Evolutionary conservation across 2,797 vertebrate genomes (phyloP).

Genomic region (Trachurus trachurus): DNA sequence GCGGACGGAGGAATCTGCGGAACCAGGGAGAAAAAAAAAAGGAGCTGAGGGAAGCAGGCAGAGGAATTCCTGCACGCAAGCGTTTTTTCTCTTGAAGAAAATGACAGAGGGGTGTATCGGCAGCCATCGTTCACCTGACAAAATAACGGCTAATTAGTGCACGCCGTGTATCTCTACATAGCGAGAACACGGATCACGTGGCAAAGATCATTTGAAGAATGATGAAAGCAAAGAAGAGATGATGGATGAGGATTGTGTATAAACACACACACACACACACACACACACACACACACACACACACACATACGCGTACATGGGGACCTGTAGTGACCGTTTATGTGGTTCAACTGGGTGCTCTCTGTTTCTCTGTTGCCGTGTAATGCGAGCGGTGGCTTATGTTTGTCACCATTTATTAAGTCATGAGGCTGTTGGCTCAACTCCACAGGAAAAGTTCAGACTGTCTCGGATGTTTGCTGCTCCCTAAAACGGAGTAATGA

Average conservation of each 20-base stretch:
- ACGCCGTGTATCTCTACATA: conserved; percentile 14
- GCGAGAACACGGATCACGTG: conserved; percentile 38
- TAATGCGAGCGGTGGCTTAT: conserved; percentile 52
- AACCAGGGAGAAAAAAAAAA: conserved; percentile 59
- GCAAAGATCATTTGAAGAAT: conserved; percentile 44
- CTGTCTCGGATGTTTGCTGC: conserved; percentile 58
- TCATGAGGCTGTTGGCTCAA: conserved; percentile 65
- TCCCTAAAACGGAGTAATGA: conserved; percentile 56
- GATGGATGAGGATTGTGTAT: conserved; percentile 28
- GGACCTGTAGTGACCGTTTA: conserved; percentile 46
- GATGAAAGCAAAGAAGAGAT: conserved; percentile 51
- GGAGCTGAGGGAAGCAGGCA: conserved; percentile 65
- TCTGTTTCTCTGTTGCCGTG: conserved; percentile 30
- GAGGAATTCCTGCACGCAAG: conserved; percentile 61
- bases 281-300: neutral
- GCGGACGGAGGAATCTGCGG: conserved; percentile 65
- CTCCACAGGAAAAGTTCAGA: conserved; percentile 62
- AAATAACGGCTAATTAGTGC: conserved; percentile 64
- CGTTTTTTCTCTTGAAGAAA: conserved; percentile 60
- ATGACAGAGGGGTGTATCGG: conserved; percentile 59
- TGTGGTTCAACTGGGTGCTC: conserved; percentile 49
- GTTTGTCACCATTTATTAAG: conserved; percentile 78
- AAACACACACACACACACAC: neutral
- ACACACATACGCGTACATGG: neutral
- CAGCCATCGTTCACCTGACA: conserved; percentile 60